A percentile compares a stretch with the other conserved stretches of the same genome.
Evolutionary conservation across 1,140 invertebrate species (phyloP).

Genomic region (Pogonognathellus flavescens): DNA sequence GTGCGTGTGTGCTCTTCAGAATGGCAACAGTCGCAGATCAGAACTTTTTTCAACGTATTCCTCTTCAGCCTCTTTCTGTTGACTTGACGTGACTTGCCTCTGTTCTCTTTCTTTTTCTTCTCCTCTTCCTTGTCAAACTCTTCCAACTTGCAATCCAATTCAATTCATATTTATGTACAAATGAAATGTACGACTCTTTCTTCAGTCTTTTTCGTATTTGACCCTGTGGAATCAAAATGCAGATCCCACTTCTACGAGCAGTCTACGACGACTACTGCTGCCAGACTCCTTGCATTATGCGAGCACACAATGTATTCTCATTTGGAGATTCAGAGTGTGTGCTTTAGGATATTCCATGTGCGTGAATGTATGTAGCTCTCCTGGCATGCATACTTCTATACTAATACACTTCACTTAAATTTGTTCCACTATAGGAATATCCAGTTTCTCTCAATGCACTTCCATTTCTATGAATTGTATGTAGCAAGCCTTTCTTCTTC

Average conservation of each 20-base stretch:
- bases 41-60: background rate
- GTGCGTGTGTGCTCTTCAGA: background rate
- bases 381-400: background rate
- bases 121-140: background rate
- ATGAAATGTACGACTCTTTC: too few relatives aligned
- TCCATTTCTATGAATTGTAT: background rate
- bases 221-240: too few relatives aligned
- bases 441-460: background rate
- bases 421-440: background rate
- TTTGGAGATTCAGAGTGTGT: too few relatives aligned
- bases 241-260: too few relatives aligned
- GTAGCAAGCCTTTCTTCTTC: too few relatives aligned
- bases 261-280: too few relatives aligned
- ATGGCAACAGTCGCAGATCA: background rate
- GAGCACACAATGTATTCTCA: too few relatives aligned
- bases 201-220: too few relatives aligned
- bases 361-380: background rate
- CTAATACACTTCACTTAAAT: background rate
- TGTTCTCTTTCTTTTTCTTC: background rate
- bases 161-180: background rate
- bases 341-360: too few relatives aligned
- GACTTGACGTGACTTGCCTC: background rate
- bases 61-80: constrained; percentile 4
- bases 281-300: too few relatives aligned
- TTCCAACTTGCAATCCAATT: constrained; percentile 3